Percentiles rank a stretch among this genome's conserved stretches.
Conservation (phyloP, 2,797 vertebrate genomes). For the Rachycentron canadum region DNA sequence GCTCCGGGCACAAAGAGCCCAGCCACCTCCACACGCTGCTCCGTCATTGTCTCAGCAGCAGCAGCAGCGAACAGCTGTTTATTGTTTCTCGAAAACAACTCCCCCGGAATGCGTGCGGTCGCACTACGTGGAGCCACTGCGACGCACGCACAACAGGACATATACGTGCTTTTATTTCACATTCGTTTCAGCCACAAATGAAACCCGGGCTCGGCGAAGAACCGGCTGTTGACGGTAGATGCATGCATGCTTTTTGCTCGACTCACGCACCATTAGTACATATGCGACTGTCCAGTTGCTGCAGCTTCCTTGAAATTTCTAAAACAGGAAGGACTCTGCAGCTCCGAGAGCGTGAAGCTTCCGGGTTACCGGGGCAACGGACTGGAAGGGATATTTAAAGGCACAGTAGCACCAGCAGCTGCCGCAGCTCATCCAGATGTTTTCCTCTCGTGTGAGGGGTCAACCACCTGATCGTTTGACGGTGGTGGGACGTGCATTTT, state of each 20-base stretch:
- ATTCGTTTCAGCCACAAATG: constrained; percentile 26
- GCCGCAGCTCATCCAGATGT: constrained; percentile 20
- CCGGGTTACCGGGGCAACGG: constrained; percentile 82
- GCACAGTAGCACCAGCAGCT: constrained; percentile 64
- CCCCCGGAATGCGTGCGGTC: constrained; percentile 23
- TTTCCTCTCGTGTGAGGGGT: neutral
- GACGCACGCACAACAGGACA: constrained; percentile 20
- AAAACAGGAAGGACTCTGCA: constrained; percentile 82
- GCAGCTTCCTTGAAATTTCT: constrained; percentile 78
- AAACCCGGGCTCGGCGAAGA: constrained; percentile 19
- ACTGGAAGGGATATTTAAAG: constrained; percentile 83
- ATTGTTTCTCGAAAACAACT: constrained; percentile 31
- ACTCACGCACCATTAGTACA: constrained; percentile 84
- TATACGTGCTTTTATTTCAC: constrained; percentile 56
- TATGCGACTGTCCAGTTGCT: constrained; percentile 70
- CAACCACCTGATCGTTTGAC: neutral
- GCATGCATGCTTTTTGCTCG: constrained; percentile 75
- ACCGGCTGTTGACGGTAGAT: constrained; percentile 27
- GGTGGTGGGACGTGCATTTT: neutral
- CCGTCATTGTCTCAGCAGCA: constrained; percentile 9
- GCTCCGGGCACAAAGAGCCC: constrained; percentile 1
- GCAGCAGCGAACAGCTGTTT: constrained; percentile 36
- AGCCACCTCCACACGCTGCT: neutral
- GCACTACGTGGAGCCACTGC: constrained; percentile 27
- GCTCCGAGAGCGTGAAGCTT: constrained; percentile 75